Base-by-base conservation (phyloP, 2,797 vertebrate species). In the Coilia nasus region DNA sequence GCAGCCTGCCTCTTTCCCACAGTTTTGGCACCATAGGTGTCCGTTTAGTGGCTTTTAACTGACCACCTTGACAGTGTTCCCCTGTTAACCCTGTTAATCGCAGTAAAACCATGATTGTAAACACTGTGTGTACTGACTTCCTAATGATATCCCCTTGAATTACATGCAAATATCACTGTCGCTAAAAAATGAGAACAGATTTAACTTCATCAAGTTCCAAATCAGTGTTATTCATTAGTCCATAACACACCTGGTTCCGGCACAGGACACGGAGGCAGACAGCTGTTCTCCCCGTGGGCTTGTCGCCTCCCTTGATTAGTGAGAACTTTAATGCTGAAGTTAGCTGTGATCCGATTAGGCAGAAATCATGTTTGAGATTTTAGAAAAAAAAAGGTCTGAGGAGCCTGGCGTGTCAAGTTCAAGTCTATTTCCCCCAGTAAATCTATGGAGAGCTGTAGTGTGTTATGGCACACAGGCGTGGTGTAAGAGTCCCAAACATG, bases 401-500 rank as follows among this genome's bases (percentile, higher is more conserved):
- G 71, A 11, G 31, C 12, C 2, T 71, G 19, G 21, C 41, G 71
- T 44, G 5, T 78, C 71, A 41, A 44, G 35, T 78, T 78, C 35
- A 78, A 78, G 35, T 2, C 71, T 41, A 78, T 78, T 41, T 75
- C 19, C 31, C 15, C 19, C 35, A 41, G 35, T 44, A 78, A 78
- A 78, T 78, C 31, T 44, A 44, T 78, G 31, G 35, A 44, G 41
- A 6, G 71, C 71, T 19, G 71, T 44, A 78, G 35, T 78, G 71
- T 78, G 71, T 78, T 78, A 44, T 75, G 71, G 71, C 71, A 78
- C 93, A 85, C 90, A 95, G 94, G 94, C 89, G 95, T 95, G 90
- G 91, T 91, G 94, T 95, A 90, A 89, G 89, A 87, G 83, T 86
- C 85, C 64, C 84, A 90, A 95, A 89, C 97, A 92, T 96, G 97